Evolutionary conservation across 30 jellyfish, hydroid and myxozoan species (phyloP).

Genomic region (Chrysaora quinquecirrha): DNA sequence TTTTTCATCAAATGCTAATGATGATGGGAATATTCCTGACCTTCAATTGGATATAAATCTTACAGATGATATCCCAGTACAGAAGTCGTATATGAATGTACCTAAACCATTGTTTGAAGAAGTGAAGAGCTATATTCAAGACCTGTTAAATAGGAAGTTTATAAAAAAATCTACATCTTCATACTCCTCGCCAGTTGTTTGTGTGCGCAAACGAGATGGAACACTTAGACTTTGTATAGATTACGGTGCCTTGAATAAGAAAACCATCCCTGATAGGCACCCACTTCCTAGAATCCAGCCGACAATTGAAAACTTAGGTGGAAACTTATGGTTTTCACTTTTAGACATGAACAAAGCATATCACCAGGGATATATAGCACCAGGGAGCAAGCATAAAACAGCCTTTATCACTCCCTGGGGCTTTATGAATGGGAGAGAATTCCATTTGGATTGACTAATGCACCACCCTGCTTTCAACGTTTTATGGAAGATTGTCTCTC

Average conservation of each 20-base stretch:
- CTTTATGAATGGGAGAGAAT: too few species aligned
- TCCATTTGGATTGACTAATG: too few species aligned
- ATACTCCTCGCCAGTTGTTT: conserved; percentile 44
- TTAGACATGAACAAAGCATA: conserved; percentile 37
- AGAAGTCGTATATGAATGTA: conserved; percentile 33
- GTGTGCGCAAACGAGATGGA: conserved; percentile 31
- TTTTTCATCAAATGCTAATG: conserved; percentile 45
- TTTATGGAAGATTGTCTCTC: too few species aligned
- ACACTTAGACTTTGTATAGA: conserved; percentile 39
- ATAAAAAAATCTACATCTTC: too few species aligned
- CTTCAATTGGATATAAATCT: conserved; percentile 23
- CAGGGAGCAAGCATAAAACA: conserved; percentile 20
- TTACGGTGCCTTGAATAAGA: conserved; percentile 20
- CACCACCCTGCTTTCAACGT: too few species aligned
- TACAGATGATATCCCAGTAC: conserved; percentile 39
- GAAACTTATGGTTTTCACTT: conserved; percentile 15
- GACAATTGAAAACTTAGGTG: conserved; percentile 42
- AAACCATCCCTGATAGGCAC: conserved; percentile 47
- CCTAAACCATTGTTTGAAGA: conserved; percentile 37
- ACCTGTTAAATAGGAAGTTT: conserved; percentile 25
- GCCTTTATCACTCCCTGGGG: conserved; percentile 54
- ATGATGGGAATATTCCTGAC: conserved; percentile 39
- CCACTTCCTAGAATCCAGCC: conserved; percentile 45
- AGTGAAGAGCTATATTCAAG: conserved; percentile 31
- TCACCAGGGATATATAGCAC: conserved; percentile 36